phyloP scores from a whole-genome alignment of 2,113 vertebrate species.

The Seriola rivoliana region DNA sequence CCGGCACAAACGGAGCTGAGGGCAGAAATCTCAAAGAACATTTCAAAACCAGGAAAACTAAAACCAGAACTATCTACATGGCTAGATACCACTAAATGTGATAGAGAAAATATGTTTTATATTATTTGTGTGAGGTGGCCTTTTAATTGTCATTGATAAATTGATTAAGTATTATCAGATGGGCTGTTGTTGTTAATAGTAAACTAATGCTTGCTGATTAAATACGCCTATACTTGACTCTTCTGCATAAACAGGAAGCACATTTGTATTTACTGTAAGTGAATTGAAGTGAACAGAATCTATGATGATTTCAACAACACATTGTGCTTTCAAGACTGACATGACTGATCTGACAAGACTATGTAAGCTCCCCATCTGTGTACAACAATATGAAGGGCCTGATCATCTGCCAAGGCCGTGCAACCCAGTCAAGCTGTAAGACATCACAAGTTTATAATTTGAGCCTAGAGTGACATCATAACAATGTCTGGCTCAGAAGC shows the following conservation, averaged over 20 bases:
- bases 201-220: not conserved
- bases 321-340: not conserved
- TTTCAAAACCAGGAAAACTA: not conserved
- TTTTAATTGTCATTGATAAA: not conserved
- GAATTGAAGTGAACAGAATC: conserved; percentile 17
- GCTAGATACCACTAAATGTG: not conserved
- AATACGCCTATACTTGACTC: conserved; percentile 8
- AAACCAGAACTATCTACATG: not conserved
- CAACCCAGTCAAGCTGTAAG: conserved; percentile 38
- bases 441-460: conserved; percentile 51
- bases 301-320: conserved; percentile 17
- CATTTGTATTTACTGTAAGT: conserved; percentile 28
- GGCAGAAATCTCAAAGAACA: not conserved
- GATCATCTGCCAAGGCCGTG: conserved; percentile 24
- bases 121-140: not conserved
- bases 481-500: conserved; percentile 66
- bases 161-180: not conserved
- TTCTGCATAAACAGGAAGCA: not conserved
- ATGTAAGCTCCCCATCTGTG: conserved; percentile 42
- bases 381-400: conserved; percentile 1
- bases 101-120: not conserved
- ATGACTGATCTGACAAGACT: conserved; percentile 28
- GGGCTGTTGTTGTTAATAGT: not conserved
- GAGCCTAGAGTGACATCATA: conserved; percentile 66
- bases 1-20: not conserved